phyloP scores from a whole-genome alignment of 2,888 invertebrate species.

The Diplazon laetatorius region DNA sequence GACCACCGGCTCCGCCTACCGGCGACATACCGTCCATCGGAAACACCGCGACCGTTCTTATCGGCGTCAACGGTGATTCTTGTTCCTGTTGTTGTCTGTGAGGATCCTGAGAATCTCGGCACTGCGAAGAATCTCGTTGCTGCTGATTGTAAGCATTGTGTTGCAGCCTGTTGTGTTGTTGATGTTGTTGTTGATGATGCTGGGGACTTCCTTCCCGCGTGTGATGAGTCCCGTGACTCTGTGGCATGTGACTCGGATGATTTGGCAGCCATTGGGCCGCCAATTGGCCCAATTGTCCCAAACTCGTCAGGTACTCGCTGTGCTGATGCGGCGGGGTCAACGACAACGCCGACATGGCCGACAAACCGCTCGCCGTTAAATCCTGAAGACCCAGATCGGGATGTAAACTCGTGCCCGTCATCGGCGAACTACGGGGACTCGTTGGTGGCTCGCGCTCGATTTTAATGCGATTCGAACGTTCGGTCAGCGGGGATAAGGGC shows the following conservation, averaged over 20 bases:
- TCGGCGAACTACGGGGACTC: conserved; percentile 78
- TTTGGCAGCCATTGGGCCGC: conserved; percentile 79
- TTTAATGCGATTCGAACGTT: conserved; percentile 67
- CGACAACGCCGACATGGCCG: conserved; percentile 87
- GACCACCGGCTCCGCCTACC: conserved; percentile 70
- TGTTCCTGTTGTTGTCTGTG: conserved; percentile 62
- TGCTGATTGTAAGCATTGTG: conserved; percentile 63
- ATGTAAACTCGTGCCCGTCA: conserved; percentile 74
- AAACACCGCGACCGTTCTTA: conserved; percentile 74
- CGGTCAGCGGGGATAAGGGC: conserved; percentile 60
- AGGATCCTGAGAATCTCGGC: conserved; percentile 71
- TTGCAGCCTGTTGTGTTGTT: conserved; percentile 51
- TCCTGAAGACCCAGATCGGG: conserved; percentile 79
- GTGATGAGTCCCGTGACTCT: conserved; percentile 69
- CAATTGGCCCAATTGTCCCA: conserved; percentile 81
- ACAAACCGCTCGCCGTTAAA: conserved; percentile 75
- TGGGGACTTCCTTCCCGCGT: conserved; percentile 78
- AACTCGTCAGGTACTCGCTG: conserved; percentile 80
- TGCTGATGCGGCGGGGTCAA: conserved; percentile 90
- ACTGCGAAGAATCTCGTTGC: conserved; percentile 49
- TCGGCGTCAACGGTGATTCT: conserved; percentile 69
- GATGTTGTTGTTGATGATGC: conserved; percentile 63
- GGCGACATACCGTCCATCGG: conserved; percentile 76
- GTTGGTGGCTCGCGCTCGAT: conserved; percentile 79
- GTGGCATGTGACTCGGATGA: conserved; percentile 73